These are phyloP conservation scores for Pantherophis alleghaniensis DNA, from an alignment of 2,797 vertebrate species.

Conservation along the genomic window DNA sequence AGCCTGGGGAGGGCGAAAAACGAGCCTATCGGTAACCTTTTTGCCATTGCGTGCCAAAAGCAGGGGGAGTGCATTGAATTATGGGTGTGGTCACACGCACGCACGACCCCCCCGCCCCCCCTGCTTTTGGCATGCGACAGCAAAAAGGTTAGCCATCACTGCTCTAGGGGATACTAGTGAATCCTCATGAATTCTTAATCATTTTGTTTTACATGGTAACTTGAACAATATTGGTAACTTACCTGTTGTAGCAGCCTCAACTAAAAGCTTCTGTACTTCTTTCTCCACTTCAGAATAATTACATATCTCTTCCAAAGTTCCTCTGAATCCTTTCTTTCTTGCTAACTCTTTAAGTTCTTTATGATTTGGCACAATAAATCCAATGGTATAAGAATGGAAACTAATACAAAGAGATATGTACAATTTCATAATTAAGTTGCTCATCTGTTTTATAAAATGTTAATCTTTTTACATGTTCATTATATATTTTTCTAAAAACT, in stretches of 20 bases:
- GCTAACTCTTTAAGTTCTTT: constrained; percentile 87
- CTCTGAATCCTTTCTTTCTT: constrained; percentile 76
- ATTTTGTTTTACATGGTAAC: background rate
- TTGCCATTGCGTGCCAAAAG: too few species aligned
- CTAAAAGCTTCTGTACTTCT: constrained; percentile 85
- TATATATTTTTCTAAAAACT: background rate
- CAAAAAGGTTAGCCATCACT: too few species aligned
- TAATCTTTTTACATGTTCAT: background rate
- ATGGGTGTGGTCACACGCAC: too few species aligned
- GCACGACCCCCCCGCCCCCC: too few species aligned
- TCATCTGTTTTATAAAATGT: background rate
- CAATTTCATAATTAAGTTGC: background rate
- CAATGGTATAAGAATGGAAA: constrained; percentile 91
- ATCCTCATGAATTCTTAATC: background rate
- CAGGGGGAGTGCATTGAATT: too few species aligned
- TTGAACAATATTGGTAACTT: constrained; percentile 39
- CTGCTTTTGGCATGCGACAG: too few species aligned
- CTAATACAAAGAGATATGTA: constrained; percentile 63
- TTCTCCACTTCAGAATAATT: constrained; percentile 84
- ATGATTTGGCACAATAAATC: constrained; percentile 96
- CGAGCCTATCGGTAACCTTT: too few species aligned
- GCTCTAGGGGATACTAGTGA: background rate
- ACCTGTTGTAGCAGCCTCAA: constrained; percentile 85
- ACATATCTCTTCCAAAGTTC: constrained; percentile 87
- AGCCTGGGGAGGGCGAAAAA: too few species aligned